phyloP scores from a whole-genome alignment of 1,140 invertebrate genomes.

The Formica selysi region DNA sequence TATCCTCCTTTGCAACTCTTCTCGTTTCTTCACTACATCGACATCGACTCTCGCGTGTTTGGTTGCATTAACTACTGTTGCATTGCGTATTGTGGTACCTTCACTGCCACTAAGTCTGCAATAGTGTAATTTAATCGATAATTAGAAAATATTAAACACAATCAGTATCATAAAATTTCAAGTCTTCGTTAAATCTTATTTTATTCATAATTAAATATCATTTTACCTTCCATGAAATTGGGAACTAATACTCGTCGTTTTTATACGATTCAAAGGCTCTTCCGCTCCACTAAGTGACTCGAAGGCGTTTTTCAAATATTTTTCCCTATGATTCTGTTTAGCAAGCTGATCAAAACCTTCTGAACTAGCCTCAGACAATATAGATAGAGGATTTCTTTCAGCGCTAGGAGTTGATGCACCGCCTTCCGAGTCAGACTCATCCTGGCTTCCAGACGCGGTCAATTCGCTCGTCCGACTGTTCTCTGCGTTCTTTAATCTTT shows the following conservation, averaged over 20 bases:
- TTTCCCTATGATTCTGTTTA: slow-evolving; percentile 88
- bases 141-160: not conserved
- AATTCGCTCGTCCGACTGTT: slow-evolving; percentile 85
- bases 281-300: slow-evolving; percentile 91
- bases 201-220: slow-evolving; percentile 67
- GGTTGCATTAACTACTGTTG: slow-evolving; percentile 87
- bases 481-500: slow-evolving; percentile 87
- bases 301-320: slow-evolving; percentile 92
- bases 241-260: slow-evolving; percentile 83
- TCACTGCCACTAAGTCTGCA: slow-evolving; percentile 82
- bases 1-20: slow-evolving; percentile 94
- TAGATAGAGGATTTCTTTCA: slow-evolving; percentile 87
- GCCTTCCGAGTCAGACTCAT: slow-evolving; percentile 90
- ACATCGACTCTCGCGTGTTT: slow-evolving; percentile 88
- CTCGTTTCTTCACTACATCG: slow-evolving; percentile 91
- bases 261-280: slow-evolving; percentile 81
- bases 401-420: slow-evolving; percentile 87
- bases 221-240: slow-evolving; percentile 84
- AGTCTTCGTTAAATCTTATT: not conserved
- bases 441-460: slow-evolving; percentile 90
- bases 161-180: not conserved
- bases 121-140: not conserved
- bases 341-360: slow-evolving; percentile 91
- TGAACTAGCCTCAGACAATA: slow-evolving; percentile 89
- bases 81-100: slow-evolving; percentile 81